These are phyloP conservation scores for Callocephalon fimbriatum DNA, from an alignment of 2,113 vertebrate genomes.

Conservation along the genomic window DNA sequence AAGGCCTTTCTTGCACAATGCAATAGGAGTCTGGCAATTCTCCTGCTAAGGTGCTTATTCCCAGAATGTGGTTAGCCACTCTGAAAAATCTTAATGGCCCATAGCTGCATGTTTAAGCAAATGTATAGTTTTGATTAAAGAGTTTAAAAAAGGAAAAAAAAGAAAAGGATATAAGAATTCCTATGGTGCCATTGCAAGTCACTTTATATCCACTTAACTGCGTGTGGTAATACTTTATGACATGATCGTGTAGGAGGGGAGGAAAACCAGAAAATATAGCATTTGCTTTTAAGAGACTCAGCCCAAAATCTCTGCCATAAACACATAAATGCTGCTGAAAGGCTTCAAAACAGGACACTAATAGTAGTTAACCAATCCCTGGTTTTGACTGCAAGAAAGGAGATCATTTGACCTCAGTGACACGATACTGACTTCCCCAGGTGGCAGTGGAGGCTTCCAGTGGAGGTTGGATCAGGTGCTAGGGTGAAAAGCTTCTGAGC, in stretches of 20 bases:
- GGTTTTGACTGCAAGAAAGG: background rate
- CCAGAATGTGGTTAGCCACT: background rate
- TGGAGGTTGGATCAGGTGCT: rapidly evolving
- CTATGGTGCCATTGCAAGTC: background rate
- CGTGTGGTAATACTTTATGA: rapidly evolving
- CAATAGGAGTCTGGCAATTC: background rate
- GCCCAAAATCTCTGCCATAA: background rate
- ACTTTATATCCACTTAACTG: background rate
- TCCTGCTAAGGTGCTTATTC: background rate
- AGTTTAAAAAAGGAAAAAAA: background rate
- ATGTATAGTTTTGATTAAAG: background rate
- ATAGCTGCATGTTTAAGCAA: background rate
- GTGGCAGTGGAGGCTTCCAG: background rate
- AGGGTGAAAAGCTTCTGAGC: background rate
- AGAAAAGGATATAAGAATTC: background rate
- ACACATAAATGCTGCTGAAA: too few species aligned
- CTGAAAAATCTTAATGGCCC: background rate
- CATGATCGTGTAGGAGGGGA: rapidly evolving
- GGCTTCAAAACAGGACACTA: background rate
- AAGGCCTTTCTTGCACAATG: background rate
- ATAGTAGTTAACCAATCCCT: background rate
- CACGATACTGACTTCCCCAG: rapidly evolving
- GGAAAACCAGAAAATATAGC: rapidly evolving
- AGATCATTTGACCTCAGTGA: background rate
- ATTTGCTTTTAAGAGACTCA: background rate